Percentiles rank a stretch among this genome's conserved stretches.
These are phyloP conservation scores for Manis javanica DNA, from an alignment of 2,797 vertebrate species.

Conservation along the genomic window DNA sequence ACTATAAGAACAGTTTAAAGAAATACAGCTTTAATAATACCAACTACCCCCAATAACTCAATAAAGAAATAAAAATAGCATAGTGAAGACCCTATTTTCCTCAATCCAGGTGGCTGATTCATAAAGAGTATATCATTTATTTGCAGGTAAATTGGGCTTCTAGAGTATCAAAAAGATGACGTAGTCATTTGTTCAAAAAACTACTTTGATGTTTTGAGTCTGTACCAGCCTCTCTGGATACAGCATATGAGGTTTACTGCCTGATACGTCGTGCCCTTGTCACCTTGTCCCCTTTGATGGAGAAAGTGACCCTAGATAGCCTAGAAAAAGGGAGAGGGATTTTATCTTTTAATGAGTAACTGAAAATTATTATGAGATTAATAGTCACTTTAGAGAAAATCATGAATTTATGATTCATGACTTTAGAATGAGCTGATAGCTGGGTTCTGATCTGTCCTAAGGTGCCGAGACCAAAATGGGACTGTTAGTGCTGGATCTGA, in stretches of 20 bases:
- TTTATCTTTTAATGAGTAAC: constrained; percentile 38
- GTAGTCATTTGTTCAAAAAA: neutral
- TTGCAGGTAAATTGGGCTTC: neutral
- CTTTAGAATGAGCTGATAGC: constrained; percentile 42
- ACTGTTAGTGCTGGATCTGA: neutral
- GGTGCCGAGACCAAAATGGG: constrained; percentile 8
- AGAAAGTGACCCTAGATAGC: constrained; percentile 11
- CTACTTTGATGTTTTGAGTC: neutral
- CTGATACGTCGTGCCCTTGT: neutral
- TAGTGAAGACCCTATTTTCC: neutral
- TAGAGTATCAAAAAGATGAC: neutral
- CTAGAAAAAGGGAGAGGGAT: constrained; percentile 32
- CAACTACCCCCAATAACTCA: neutral
- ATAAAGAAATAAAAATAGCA: neutral
- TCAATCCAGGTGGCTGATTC: neutral
- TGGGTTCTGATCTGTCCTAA: constrained; percentile 48
- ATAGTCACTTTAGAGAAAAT: constrained; percentile 40
- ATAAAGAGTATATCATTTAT: neutral
- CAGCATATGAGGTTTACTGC: neutral
- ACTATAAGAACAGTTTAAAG: neutral
- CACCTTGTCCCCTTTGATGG: neutral
- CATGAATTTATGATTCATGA: constrained; percentile 32
- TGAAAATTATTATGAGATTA: constrained; percentile 15
- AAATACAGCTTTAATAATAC: neutral
- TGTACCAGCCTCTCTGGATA: neutral